Evolutionary conservation across 2,113 vertebrate species (phyloP), one percentile per base, ranked within the genome.

Genomic region (Pygoscelis antarcticus): DNA sequence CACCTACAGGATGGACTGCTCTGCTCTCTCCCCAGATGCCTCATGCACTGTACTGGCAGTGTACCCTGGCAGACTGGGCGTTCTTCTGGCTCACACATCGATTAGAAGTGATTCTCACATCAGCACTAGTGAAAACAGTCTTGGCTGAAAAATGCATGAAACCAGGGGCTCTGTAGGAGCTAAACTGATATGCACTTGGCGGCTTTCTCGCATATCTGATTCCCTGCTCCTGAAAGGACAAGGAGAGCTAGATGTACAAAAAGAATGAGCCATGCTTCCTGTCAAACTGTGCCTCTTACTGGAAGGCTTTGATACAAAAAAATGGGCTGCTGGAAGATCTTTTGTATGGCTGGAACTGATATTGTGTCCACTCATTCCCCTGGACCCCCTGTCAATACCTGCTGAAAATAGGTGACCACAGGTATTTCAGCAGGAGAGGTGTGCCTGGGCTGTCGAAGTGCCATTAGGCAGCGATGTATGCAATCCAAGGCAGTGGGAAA

Each of bases 11-110:
- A 68, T 4, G 3, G 6, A 44, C 47, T 23, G 15, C n/a, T 83
- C 58, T 85, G 27, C 30, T 54, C 13, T 72, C 51, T 42, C 49
- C 55, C 1, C 30, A 68, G 29, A n/a, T 34, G 14, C 44, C 52
- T 85, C 88, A 76, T 72, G 66, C 79, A 68, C 27, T 10, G 8
- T 42, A 16, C 23, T 54, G 30, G 42, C 2, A 22, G 21, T 36
- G n/a, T 72, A 46, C 5, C 76, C 34, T n/a, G n/a, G 16, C 3
- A 2, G 20, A 27, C 8, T 32, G 34, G 9, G 27, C 0, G 0
- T 70, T 86, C 32, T 90, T 16, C 26, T 62, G 55, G 27, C 22
- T 83, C 10, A 29, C 25, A 18, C 16, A 44, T 40, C 34, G 68
- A 7, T 51, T 75, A 79, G 27, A 49, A 60, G 25, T 42, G 52